Evolutionary conservation across 2,797 vertebrate genomes (phyloP).

Genomic region (Chloroceryle amazona): DNA sequence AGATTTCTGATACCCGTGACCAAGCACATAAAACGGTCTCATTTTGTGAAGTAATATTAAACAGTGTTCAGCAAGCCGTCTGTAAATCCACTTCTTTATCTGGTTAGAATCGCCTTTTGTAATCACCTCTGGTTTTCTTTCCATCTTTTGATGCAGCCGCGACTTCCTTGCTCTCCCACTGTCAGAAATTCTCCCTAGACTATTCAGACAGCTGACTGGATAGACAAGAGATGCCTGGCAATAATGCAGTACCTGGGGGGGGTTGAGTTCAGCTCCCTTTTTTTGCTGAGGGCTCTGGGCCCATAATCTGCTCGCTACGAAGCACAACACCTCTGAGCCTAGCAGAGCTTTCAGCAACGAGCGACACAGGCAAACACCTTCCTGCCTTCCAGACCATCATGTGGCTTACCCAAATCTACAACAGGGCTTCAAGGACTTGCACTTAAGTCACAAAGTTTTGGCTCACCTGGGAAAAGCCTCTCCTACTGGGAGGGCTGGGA

Average conservation of each 20-base stretch:
- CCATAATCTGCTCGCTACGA: background rate
- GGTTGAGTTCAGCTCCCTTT: background rate
- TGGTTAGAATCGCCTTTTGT: background rate
- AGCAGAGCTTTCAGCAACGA: background rate
- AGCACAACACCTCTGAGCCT: background rate
- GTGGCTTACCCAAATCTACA: background rate
- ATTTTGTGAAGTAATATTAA: slow-evolving; percentile 28
- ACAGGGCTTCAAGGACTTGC: background rate
- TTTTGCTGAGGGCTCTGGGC: background rate
- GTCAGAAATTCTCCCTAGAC: background rate
- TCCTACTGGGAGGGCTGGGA: background rate
- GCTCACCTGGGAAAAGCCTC: background rate
- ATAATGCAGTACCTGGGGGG: background rate
- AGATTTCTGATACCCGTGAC: slow-evolving; percentile 38
- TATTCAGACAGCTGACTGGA: background rate
- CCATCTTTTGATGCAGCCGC: background rate
- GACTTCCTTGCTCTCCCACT: background rate
- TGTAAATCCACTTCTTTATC: slow-evolving; percentile 7
- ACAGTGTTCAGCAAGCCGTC: background rate
- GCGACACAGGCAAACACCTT: background rate
- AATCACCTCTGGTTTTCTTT: background rate
- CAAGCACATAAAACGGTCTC: background rate
- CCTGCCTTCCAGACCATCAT: background rate
- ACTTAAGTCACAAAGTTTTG: background rate
- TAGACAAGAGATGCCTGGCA: background rate